phyloP scores from a whole-genome alignment of 1,140 invertebrate species.

The Nasonia giraulti region DNA sequence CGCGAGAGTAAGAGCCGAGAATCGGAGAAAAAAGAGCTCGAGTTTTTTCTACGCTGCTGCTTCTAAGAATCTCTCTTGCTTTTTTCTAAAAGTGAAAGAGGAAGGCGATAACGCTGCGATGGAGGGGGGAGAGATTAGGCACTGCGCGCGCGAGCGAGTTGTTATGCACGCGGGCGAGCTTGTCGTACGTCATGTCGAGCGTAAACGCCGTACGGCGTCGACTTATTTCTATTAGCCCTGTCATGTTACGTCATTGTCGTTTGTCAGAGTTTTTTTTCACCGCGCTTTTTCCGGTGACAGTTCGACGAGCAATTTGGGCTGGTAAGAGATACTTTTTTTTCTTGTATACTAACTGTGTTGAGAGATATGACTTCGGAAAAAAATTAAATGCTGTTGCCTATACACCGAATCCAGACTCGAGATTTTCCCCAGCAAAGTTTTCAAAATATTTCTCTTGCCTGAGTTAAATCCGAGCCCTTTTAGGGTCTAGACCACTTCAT shows the following conservation, averaged over 20 bases:
- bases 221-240: conserved; percentile 20
- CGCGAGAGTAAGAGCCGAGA: neutral
- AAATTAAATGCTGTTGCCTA: no score
- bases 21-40: neutral
- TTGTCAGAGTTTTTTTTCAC: neutral
- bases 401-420: no score
- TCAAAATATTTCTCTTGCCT: no score
- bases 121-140: neutral
- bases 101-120: neutral
- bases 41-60: neutral
- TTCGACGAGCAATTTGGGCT: neutral
- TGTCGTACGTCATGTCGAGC: neutral
- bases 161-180: neutral
- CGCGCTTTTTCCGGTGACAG: conserved; percentile 31
- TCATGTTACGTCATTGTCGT: conserved; percentile 21
- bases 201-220: neutral
- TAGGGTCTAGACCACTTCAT: no score
- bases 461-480: no score
- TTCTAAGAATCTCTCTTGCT: neutral
- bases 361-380: no score
- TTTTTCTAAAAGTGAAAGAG: neutral
- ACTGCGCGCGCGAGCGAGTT: neutral
- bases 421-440: no score
- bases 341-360: no score
- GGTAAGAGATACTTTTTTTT: no score